Percentiles rank a stretch among this genome's conserved stretches.
Evolutionary conservation across 2,888 invertebrate genomes (phyloP).

Genomic region (Chrysomela aeneicollis): DNA sequence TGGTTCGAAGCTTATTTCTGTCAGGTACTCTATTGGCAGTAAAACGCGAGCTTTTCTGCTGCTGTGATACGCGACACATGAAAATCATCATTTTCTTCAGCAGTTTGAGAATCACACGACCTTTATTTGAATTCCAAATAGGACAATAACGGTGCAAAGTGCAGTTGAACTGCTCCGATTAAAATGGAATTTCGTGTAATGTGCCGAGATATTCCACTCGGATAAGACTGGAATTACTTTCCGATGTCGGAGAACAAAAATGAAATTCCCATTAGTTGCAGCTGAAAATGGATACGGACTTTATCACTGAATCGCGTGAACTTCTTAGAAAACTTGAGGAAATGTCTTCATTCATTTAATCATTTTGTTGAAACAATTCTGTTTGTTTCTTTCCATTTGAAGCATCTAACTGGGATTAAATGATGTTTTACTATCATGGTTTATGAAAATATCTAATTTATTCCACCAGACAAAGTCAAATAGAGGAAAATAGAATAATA

Average conservation of each 20-base stretch:
- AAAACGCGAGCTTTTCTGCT: neutral
- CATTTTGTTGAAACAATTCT: too few relatives aligned
- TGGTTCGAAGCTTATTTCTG: too few relatives aligned
- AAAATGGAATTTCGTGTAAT: neutral
- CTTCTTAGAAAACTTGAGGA: neutral
- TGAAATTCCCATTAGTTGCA: slow-evolving; percentile 3
- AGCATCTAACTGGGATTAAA: too few relatives aligned
- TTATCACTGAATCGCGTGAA: slow-evolving; percentile 1
- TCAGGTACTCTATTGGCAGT: too few relatives aligned
- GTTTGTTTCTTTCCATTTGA: too few relatives aligned
- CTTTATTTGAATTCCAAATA: slow-evolving; percentile 3
- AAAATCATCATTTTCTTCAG: slow-evolving; percentile 2
- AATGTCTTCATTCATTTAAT: neutral
- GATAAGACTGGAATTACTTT: slow-evolving; percentile 7
- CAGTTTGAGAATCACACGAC: neutral
- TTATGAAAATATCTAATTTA: too few relatives aligned
- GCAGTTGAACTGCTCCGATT: neutral
- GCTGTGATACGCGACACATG: neutral
- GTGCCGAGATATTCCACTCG: neutral
- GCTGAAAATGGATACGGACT: neutral
- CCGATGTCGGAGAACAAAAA: neutral
- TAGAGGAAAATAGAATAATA: too few relatives aligned
- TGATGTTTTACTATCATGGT: too few relatives aligned
- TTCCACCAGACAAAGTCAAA: too few relatives aligned
- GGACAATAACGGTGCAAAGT: neutral